These are phyloP conservation scores for Cataglyphis cursor DNA, from an alignment of 2,888 invertebrate genomes.

Conservation along the genomic window DNA sequence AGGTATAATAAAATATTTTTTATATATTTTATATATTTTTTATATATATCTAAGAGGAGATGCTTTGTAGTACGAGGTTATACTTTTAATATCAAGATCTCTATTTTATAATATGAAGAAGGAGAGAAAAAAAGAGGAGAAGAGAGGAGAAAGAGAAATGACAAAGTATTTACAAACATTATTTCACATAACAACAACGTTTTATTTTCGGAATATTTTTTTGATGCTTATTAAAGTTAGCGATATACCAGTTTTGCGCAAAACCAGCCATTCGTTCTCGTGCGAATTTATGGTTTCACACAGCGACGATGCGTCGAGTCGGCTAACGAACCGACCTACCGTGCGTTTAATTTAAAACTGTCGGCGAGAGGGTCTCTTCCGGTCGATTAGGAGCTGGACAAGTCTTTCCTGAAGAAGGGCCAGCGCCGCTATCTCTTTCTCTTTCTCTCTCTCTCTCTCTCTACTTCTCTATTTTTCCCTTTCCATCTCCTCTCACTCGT, in stretches of 20 bases:
- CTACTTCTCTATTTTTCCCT: constrained; percentile 26
- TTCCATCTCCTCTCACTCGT: constrained; percentile 14
- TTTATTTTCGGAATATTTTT: constrained; percentile 5
- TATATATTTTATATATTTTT: too few species aligned
- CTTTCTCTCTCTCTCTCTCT: constrained; percentile 52
- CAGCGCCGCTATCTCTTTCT: constrained; percentile 47
- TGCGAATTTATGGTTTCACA: constrained; percentile 75
- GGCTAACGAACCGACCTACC: constrained; percentile 74
- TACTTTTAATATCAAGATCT: too few species aligned
- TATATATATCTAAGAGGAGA: neutral
- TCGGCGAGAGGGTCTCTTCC: constrained; percentile 78
- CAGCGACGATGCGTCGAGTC: constrained; percentile 75
- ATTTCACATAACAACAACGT: neutral
- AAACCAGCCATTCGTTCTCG: constrained; percentile 71
- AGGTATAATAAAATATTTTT: neutral
- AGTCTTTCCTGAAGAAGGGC: constrained; percentile 75
- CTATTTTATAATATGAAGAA: constrained; percentile 14
- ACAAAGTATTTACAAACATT: constrained; percentile 1
- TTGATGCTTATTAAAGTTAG: neutral
- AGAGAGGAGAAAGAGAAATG: neutral
- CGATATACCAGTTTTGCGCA: constrained; percentile 8
- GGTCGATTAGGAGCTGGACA: constrained; percentile 81
- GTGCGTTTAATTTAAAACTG: constrained; percentile 78
- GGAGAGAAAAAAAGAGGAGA: too few species aligned
- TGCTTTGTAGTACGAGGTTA: neutral